Evolutionary conservation across 2,113 vertebrate species (phyloP).

Genomic region (Podarcis cretensis): DNA sequence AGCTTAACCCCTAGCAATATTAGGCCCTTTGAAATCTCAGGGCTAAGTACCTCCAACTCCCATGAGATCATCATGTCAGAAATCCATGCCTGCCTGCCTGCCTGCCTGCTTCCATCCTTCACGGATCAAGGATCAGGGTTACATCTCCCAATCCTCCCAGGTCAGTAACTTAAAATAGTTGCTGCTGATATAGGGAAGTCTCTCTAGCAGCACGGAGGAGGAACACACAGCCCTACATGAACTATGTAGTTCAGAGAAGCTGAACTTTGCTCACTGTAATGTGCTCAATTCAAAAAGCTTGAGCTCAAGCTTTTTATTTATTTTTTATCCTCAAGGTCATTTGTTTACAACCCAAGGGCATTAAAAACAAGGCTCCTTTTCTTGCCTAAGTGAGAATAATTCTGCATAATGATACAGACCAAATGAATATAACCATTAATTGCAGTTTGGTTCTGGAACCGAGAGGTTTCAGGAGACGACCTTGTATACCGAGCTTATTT

Average conservation of each 20-base stretch:
- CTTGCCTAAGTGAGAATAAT: neutral
- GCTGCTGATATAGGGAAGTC: neutral
- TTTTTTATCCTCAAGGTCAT: neutral
- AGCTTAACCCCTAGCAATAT: neutral
- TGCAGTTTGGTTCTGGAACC: neutral
- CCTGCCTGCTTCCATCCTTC: neutral
- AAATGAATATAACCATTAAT: neutral
- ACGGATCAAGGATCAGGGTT: neutral
- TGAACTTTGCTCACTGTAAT: neutral
- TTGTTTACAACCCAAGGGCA: neutral
- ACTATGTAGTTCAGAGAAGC: neutral
- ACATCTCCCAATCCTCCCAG: neutral
- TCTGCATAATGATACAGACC: no score
- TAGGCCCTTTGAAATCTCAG: neutral
- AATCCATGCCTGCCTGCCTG: neutral
- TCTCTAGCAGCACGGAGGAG: neutral
- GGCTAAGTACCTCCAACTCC: neutral
- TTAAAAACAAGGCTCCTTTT: neutral
- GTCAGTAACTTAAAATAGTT: slow-evolving; percentile 62
- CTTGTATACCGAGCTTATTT: neutral
- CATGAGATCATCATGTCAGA: slow-evolving; percentile 5
- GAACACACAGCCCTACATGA: neutral
- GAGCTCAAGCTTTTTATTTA: neutral
- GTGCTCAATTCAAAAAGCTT: neutral
- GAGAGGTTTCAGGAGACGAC: neutral